phyloP scores from a whole-genome alignment of 2,113 vertebrate species.

The Panthera leo region DNA sequence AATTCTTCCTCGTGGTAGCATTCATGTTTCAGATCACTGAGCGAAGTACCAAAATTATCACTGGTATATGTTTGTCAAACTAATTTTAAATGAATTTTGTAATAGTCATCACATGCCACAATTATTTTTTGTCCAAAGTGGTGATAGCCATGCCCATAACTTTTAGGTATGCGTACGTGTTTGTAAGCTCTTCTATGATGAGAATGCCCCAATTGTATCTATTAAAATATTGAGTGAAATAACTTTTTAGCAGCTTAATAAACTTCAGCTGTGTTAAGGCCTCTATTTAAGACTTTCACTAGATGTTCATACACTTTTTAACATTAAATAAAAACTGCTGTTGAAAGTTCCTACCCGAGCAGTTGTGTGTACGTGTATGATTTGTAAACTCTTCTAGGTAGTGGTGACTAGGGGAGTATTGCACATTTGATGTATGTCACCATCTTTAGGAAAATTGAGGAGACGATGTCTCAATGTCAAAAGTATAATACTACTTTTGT shows the following conservation, averaged over 20 bases:
- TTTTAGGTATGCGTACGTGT: neutral
- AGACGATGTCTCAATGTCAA: neutral
- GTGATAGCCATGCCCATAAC: neutral
- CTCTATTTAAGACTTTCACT: neutral
- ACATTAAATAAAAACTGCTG: neutral
- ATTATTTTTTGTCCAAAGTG: neutral
- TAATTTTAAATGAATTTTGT: neutral
- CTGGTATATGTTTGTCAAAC: neutral
- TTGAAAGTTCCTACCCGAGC: neutral
- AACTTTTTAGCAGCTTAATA: neutral
- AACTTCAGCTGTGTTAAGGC: neutral
- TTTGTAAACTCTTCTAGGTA: neutral
- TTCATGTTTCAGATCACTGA: neutral
- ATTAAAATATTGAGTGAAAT: neutral
- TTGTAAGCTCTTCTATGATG: neutral
- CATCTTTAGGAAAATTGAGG: neutral
- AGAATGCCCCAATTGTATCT: neutral
- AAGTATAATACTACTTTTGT: neutral
- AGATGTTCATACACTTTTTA: neutral
- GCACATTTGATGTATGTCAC: neutral
- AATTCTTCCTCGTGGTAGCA: neutral
- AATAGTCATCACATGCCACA: neutral
- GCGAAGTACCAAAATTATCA: neutral
- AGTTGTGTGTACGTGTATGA: neutral
- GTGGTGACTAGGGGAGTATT: neutral